A percentile compares a stretch with the other conserved stretches of the same genome.
Conservation (phyloP, 2,113 vertebrate species). For the Chrysochloris asiatica region DNA sequence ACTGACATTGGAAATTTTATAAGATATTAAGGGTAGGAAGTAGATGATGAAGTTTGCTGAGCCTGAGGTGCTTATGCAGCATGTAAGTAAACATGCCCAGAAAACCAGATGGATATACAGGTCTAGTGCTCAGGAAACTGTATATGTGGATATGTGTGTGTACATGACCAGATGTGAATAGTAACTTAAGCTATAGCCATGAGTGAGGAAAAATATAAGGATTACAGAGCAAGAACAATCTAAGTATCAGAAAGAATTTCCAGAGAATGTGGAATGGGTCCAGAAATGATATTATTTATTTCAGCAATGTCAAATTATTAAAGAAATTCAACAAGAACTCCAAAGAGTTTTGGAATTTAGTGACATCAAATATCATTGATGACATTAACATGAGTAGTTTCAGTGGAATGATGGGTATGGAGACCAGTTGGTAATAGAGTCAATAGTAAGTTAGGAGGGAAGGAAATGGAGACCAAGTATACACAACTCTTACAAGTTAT, state of each 20-base stretch:
- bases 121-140: neutral
- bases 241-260: conserved; percentile 15
- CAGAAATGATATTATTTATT: neutral
- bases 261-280: neutral
- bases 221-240: neutral
- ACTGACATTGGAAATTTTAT: neutral
- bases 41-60: neutral
- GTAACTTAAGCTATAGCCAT: neutral
- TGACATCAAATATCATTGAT: neutral
- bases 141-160: neutral
- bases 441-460: neutral
- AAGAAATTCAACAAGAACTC: neutral
- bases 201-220: neutral
- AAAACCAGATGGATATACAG: neutral
- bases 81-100: neutral
- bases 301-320: neutral
- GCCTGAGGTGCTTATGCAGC: neutral
- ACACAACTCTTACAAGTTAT: neutral
- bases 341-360: neutral
- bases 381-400: neutral
- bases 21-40: neutral
- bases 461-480: neutral
- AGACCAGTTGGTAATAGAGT: neutral
- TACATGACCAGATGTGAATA: neutral
- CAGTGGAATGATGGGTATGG: neutral